phyloP scores from a whole-genome alignment of 2,888 invertebrate species.

The Epistrophe grossulariae region DNA sequence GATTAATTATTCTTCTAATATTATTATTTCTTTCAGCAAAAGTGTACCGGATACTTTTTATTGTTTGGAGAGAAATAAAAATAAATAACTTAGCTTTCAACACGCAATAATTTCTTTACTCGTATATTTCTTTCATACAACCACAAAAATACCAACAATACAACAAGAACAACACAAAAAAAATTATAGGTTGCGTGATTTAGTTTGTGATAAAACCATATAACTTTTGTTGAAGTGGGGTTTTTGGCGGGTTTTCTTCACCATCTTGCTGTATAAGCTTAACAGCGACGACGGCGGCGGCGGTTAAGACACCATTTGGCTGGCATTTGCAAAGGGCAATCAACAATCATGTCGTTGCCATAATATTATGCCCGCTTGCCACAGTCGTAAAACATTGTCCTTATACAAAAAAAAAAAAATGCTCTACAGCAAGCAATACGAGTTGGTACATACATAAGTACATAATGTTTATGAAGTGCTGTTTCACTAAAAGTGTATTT shows the following conservation, averaged over 20 bases:
- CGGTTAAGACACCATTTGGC: slow-evolving; percentile 17
- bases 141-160: background rate
- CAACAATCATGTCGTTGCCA: slow-evolving; percentile 38
- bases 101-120: slow-evolving; percentile 33
- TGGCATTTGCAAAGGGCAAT: slow-evolving; percentile 10
- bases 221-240: slow-evolving; percentile 12
- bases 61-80: slow-evolving; percentile 1
- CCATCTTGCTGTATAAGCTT: slow-evolving; percentile 13
- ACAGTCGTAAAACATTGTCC: slow-evolving; percentile 29
- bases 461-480: slow-evolving; percentile 58
- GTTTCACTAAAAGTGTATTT: slow-evolving; percentile 42
- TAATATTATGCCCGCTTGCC: slow-evolving; percentile 16
- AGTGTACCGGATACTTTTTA: slow-evolving; percentile 35
- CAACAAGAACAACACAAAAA: background rate
- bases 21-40: slow-evolving; percentile 30
- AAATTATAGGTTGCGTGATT: slow-evolving; percentile 48
- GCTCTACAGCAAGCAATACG: slow-evolving; percentile 14
- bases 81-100: slow-evolving; percentile 20
- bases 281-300: background rate
- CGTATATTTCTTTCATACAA: background rate
- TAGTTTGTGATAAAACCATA: slow-evolving; percentile 23
- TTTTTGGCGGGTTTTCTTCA: background rate
- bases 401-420: background rate
- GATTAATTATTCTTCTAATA: slow-evolving; percentile 39
- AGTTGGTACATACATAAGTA: background rate